Conservation (phyloP, 2,888 invertebrate genomes). For the Electrophaes corylata region DNA sequence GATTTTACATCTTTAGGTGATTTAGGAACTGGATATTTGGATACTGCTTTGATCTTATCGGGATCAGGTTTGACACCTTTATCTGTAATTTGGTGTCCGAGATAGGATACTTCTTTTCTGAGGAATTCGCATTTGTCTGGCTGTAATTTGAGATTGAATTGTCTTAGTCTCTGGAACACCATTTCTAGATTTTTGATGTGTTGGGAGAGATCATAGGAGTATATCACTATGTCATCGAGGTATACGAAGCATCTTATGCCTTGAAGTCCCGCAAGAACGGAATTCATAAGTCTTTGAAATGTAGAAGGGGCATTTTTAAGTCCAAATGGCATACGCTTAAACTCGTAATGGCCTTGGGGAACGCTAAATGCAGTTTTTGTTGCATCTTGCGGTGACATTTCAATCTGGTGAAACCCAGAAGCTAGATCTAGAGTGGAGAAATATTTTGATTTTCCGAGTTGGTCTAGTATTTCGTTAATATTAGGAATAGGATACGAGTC, state of each 20-base stretch:
- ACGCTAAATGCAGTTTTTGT: conserved; percentile 17
- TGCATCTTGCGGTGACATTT: conserved; percentile 1
- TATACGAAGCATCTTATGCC: too few relatives aligned
- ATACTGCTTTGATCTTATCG: conserved; percentile 4
- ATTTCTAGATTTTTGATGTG: not conserved
- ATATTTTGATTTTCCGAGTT: too few relatives aligned
- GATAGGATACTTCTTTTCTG: not conserved
- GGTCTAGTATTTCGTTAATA: too few relatives aligned
- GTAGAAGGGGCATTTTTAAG: too few relatives aligned
- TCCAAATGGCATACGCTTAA: too few relatives aligned
- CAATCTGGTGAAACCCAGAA: conserved; percentile 14
- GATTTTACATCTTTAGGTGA: conserved; percentile 6
- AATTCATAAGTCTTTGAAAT: too few relatives aligned
- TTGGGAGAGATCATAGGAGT: not conserved
- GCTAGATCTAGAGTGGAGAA: conserved; percentile 9
- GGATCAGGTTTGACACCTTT: conserved; percentile 1
- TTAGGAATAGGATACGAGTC: too few relatives aligned
- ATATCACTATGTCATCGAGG: not conserved
- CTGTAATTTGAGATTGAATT: not conserved
- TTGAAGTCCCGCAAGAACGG: too few relatives aligned
- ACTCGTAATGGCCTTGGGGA: too few relatives aligned
- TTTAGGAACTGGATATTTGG: conserved; percentile 1
- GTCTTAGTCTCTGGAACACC: not conserved
- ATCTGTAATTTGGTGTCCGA: conserved; percentile 1
- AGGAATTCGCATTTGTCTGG: not conserved